Evolutionary conservation across 1,140 invertebrate genomes (phyloP).

Genomic region (Sinella curviseta): DNA sequence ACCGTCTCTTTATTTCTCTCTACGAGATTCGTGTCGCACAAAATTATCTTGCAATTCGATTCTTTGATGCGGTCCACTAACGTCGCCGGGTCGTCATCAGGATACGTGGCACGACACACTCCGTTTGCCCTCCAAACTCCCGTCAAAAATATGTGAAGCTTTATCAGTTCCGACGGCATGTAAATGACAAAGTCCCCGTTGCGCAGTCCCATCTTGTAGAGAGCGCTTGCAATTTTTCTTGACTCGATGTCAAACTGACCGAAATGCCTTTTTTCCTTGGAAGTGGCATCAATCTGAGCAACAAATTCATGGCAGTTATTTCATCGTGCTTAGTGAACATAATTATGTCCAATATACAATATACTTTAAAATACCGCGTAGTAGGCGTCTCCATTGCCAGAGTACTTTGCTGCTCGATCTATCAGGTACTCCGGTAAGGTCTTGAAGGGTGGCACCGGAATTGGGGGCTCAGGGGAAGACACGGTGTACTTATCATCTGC

Average conservation of each 20-base stretch:
- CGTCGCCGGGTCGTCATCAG: conserved; percentile 11
- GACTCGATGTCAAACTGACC: conserved; percentile 27
- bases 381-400: neutral
- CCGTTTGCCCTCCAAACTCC: conserved; percentile 40
- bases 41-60: neutral
- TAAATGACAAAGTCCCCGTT: conserved; percentile 38
- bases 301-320: neutral
- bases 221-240: conserved; percentile 34
- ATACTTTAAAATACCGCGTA: neutral
- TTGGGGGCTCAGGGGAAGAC: neutral
- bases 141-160: conserved; percentile 23
- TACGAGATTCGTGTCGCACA: neutral
- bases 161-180: conserved; percentile 18
- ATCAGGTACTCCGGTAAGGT: neutral
- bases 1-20: neutral
- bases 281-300: conserved; percentile 12
- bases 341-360: neutral
- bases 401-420: neutral
- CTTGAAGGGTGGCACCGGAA: neutral
- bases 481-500: neutral
- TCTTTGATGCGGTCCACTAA: neutral
- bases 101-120: conserved; percentile 5
- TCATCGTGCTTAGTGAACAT: neutral
- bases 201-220: conserved; percentile 37
- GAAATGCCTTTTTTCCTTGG: neutral